These are phyloP conservation scores for Seira ritae DNA, from an alignment of 2,888 invertebrate species.

Conservation along the genomic window DNA sequence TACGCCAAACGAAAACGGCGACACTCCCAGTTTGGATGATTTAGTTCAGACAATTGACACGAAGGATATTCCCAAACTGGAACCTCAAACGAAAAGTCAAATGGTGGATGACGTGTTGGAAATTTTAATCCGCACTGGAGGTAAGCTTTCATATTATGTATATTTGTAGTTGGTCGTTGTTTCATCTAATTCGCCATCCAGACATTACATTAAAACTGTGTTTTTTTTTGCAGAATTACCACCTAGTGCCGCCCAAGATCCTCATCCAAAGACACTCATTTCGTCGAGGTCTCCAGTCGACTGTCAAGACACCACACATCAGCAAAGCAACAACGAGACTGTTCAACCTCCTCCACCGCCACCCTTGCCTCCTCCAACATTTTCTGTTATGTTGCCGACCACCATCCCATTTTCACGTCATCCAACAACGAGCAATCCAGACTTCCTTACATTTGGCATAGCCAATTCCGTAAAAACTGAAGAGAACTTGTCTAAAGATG, in stretches of 20 bases:
- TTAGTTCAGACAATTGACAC: constrained; percentile 58
- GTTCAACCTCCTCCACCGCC: constrained; percentile 76
- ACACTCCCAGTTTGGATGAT: constrained; percentile 54
- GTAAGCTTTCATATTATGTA: constrained; percentile 73
- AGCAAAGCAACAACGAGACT: neutral
- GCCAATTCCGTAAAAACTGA: constrained; percentile 21
- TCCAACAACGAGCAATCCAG: constrained; percentile 23
- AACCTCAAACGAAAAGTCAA: constrained; percentile 81
- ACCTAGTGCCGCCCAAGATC: constrained; percentile 88
- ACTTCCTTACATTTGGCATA: constrained; percentile 36
- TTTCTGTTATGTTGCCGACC: constrained; percentile 74
- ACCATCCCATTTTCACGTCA: constrained; percentile 71
- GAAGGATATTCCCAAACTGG: constrained; percentile 74
- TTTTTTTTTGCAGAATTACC: constrained; percentile 87
- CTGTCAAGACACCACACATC: neutral
- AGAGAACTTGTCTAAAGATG: constrained; percentile 70
- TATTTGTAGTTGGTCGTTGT: neutral
- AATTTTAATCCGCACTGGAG: constrained; percentile 93
- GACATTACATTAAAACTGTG: neutral
- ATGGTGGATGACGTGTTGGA: constrained; percentile 95
- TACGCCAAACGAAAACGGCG: neutral
- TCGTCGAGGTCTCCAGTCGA: constrained; percentile 15
- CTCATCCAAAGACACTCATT: constrained; percentile 78
- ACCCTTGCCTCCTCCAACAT: constrained; percentile 75
- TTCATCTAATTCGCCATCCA: neutral